A percentile compares a stretch with the other conserved stretches of the same genome.
These are phyloP conservation scores for Nomada flava DNA, from an alignment of 2,888 invertebrate genomes.

Conservation along the genomic window DNA sequence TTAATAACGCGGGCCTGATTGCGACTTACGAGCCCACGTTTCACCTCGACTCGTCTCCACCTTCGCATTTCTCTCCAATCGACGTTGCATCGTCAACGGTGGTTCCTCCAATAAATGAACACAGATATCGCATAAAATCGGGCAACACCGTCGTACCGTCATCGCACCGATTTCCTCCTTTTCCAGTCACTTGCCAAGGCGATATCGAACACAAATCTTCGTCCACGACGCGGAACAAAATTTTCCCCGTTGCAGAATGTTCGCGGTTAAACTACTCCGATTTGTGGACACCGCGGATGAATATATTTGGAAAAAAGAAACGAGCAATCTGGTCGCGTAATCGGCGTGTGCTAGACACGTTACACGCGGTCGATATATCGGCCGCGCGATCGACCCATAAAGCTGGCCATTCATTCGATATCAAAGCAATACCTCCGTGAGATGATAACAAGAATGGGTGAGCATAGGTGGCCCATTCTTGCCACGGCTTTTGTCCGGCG, in stretches of 20 bases:
- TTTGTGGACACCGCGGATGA: neutral
- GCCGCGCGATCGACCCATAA: conserved; percentile 78
- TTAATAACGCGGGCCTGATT: conserved; percentile 59
- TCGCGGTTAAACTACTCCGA: neutral
- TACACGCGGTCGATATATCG: conserved; percentile 73
- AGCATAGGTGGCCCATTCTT: conserved; percentile 78
- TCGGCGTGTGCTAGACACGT: conserved; percentile 43
- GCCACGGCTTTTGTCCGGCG: conserved; percentile 76
- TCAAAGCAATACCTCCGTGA: conserved; percentile 78
- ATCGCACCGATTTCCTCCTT: neutral
- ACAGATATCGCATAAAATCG: conserved; percentile 6
- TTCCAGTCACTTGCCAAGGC: neutral
- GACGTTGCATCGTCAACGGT: neutral
- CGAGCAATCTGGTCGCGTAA: conserved; percentile 45
- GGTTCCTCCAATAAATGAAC: neutral
- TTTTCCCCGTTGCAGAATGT: neutral
- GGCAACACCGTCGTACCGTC: neutral
- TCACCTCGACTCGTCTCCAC: neutral
- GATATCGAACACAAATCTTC: neutral
- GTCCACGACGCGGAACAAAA: neutral
- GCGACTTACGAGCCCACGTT: conserved; percentile 55
- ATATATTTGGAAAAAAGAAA: neutral
- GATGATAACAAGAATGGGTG: conserved; percentile 79
- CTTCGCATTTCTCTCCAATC: conserved; percentile 3
- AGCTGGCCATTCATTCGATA: conserved; percentile 81